Percentiles rank a stretch among this genome's conserved stretches.
Conservation (phyloP, 2,888 invertebrate species). For the Holacanthella duospinosa region DNA sequence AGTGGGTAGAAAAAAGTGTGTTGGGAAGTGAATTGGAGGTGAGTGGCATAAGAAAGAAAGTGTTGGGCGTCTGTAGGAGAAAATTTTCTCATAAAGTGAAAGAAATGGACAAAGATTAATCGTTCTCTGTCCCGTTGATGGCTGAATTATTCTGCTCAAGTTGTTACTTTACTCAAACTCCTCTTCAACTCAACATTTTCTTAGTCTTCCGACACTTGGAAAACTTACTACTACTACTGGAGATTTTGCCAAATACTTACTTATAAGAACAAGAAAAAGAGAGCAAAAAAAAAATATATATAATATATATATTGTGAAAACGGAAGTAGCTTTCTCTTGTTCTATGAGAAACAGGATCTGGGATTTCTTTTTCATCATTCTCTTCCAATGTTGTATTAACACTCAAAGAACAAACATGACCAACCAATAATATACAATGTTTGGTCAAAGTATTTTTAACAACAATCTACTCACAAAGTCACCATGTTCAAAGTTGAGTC, state of each 20-base stretch:
- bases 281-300: neutral
- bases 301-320: neutral
- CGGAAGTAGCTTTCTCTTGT: neutral
- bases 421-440: neutral
- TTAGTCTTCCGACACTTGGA: neutral
- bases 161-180: constrained; percentile 31
- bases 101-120: constrained; percentile 38
- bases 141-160: constrained; percentile 38
- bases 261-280: neutral
- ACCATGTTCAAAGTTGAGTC: too few relatives aligned
- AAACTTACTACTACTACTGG: neutral
- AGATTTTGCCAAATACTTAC: constrained; percentile 1
- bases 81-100: constrained; percentile 37
- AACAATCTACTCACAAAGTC: neutral
- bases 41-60: constrained; percentile 1
- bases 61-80: neutral
- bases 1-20: neutral
- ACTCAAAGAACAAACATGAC: neutral
- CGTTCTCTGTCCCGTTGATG: constrained; percentile 38
- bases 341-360: neutral
- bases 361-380: neutral
- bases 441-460: neutral
- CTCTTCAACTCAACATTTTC: constrained; percentile 18
- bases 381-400: neutral
- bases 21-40: constrained; percentile 3